Evolutionary conservation across 2,113 vertebrate species (phyloP).

Genomic region (Spermophilus dauricus): DNA sequence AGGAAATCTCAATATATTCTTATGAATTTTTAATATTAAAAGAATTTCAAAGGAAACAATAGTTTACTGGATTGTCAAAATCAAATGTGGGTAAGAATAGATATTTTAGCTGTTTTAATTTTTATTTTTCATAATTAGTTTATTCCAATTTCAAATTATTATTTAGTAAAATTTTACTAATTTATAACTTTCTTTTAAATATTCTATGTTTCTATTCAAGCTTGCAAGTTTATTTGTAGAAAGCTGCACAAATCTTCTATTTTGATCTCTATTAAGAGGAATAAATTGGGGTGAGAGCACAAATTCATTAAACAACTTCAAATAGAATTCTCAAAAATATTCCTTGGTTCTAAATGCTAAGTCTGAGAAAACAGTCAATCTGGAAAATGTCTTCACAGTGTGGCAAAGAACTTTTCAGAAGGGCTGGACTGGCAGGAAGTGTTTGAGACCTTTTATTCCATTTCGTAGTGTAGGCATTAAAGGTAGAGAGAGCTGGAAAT

Average conservation of each 20-base stretch:
- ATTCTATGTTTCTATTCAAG: background rate
- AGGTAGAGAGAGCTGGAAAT: background rate
- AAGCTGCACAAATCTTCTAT: background rate
- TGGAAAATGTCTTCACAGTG: background rate
- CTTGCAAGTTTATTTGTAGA: background rate
- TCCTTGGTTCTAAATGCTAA: background rate
- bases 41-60: background rate
- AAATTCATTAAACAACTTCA: background rate
- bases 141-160: background rate
- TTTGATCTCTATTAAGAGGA: background rate
- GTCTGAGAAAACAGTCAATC: background rate
- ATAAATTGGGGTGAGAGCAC: background rate
- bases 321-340: background rate
- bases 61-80: background rate
- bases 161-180: background rate
- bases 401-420: background rate
- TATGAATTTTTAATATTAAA: background rate
- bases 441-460: background rate
- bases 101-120: background rate
- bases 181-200: background rate
- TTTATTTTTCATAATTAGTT: background rate
- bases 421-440: background rate
- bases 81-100: rapidly evolving
- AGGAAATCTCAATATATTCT: background rate
- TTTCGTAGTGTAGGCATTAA: background rate